Percentiles rank a stretch among this genome's conserved stretches.
phyloP scores from a whole-genome alignment of 2,797 vertebrate genomes.

The Melopsittacus undulatus region DNA sequence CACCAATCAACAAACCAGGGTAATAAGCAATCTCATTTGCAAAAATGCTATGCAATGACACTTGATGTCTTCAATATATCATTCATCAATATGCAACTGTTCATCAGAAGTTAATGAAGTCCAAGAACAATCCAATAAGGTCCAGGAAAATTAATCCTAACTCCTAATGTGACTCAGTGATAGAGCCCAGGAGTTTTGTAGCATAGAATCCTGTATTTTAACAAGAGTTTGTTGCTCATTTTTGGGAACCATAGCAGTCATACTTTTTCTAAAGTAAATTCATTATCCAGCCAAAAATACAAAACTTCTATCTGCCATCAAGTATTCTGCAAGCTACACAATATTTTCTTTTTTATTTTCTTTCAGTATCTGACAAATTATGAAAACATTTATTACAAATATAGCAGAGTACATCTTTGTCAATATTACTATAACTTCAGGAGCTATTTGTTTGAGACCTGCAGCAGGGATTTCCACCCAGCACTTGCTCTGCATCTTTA shows the following conservation, averaged over 20 bases:
- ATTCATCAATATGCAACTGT: not conserved
- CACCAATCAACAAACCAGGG: not conserved
- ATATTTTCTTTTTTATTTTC: not conserved
- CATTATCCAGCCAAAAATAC: not conserved
- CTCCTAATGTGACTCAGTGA: not conserved
- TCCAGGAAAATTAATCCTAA: not conserved
- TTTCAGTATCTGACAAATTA: not conserved
- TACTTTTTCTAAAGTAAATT: not conserved
- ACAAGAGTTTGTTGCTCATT: not conserved
- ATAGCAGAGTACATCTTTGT: not conserved
- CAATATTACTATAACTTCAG: not conserved
- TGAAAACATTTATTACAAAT: not conserved
- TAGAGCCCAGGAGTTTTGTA: not conserved
- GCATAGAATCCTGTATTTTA: not conserved
- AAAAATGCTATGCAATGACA: not conserved
- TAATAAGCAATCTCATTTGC: not conserved
- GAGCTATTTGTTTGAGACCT: not conserved
- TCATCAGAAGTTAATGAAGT: not conserved
- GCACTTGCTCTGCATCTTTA: not conserved
- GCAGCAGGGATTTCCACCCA: not conserved
- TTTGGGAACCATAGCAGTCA: not conserved
- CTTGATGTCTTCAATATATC: not conserved
- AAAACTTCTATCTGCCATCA: not conserved
- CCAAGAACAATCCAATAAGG: not conserved
- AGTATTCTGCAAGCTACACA: not conserved